phyloP scores from a whole-genome alignment of 2,888 invertebrate species.

The Oconnorella tubifera region DNA sequence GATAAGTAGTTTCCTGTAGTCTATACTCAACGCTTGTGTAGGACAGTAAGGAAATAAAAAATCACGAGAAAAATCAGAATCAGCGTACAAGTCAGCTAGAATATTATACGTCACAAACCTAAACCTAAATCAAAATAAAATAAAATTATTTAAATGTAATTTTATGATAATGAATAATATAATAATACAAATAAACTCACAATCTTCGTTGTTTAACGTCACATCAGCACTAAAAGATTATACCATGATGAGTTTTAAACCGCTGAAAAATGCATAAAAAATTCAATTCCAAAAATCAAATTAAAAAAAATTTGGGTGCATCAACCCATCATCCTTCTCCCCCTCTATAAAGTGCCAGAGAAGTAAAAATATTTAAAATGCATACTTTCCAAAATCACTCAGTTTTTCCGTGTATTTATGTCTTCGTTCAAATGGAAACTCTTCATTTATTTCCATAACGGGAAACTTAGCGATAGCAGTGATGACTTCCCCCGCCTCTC shows the following conservation, averaged over 20 bases:
- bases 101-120: conserved; percentile 85
- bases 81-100: conserved; percentile 84
- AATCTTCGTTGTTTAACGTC: too few relatives aligned
- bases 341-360: too few relatives aligned
- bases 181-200: too few relatives aligned
- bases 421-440: conserved; percentile 76
- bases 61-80: conserved; percentile 72
- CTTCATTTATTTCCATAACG: conserved; percentile 72
- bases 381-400: conserved; percentile 64
- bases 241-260: too few relatives aligned
- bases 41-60: conserved; percentile 81
- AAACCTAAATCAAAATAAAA: too few relatives aligned
- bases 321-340: too few relatives aligned
- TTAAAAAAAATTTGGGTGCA: conserved; percentile 22
- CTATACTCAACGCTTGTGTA: conserved; percentile 72
- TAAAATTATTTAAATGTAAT: too few relatives aligned
- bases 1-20: conserved; percentile 81
- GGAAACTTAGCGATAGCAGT: conserved; percentile 63
- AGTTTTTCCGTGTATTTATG: conserved; percentile 68
- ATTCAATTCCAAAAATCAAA: neutral
- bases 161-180: too few relatives aligned
- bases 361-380: too few relatives aligned
- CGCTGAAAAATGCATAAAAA: too few relatives aligned
- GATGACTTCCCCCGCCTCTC: conserved; percentile 62
- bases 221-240: neutral